A percentile compares a stretch with the other conserved stretches of the same genome.
Conservation (phyloP, 2,113 vertebrate species). For the Mesembrinibis cayennensis region DNA sequence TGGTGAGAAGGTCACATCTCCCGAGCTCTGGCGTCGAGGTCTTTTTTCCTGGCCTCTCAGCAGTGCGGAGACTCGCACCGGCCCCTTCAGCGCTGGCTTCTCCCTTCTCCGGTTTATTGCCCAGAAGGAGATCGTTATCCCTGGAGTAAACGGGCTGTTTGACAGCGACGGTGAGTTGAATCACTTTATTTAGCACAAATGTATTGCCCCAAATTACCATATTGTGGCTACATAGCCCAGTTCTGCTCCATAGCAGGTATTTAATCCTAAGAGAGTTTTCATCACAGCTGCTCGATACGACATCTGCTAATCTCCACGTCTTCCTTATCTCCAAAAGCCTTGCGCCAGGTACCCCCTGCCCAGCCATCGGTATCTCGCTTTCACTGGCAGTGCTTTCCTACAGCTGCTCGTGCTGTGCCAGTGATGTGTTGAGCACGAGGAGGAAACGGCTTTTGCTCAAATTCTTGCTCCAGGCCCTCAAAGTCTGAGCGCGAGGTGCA, state of each 20-base stretch:
- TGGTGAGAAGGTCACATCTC: background rate
- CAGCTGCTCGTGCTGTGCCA: background rate
- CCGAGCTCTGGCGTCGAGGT: accelerated
- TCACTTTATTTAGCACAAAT: background rate
- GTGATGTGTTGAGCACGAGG: background rate
- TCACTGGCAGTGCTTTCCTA: accelerated
- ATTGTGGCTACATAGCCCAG: background rate
- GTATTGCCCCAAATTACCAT: background rate
- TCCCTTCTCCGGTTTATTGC: background rate
- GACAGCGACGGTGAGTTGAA: background rate
- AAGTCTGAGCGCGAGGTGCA: background rate
- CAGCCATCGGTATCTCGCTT: background rate
- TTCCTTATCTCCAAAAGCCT: background rate
- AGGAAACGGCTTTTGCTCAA: background rate
- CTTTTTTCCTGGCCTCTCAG: background rate
- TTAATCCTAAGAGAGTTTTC: background rate
- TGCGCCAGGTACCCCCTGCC: background rate
- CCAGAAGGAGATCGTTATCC: background rate
- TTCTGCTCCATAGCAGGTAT: background rate
- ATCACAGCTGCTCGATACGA: background rate
- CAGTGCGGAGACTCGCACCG: accelerated
- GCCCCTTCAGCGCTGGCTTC: background rate
- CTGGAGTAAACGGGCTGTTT: background rate
- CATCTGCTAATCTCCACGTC: background rate
- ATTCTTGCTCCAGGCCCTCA: background rate